phyloP scores from a whole-genome alignment of 2,888 invertebrate species.

The Folsomia manolachei region DNA sequence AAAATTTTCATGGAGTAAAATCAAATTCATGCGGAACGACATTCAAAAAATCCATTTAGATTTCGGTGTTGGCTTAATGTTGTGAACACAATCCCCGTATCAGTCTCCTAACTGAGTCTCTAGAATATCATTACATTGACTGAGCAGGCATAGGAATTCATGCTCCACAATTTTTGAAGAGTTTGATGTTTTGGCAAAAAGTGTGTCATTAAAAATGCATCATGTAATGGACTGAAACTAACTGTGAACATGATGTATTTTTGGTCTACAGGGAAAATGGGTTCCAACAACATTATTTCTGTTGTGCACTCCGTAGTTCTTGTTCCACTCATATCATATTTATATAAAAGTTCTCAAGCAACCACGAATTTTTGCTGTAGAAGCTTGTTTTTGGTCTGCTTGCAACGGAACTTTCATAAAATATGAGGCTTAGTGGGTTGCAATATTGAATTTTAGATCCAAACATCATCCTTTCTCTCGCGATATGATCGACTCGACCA shows the following conservation, averaged over 20 bases:
- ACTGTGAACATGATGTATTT: slow-evolving; percentile 6
- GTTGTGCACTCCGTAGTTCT: no score
- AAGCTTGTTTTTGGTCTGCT: neutral
- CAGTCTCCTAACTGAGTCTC: no score
- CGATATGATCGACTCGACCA: neutral
- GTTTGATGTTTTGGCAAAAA: slow-evolving; percentile 10
- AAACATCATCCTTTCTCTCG: neutral
- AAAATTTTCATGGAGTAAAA: no score
- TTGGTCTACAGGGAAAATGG: neutral
- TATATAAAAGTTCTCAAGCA: neutral
- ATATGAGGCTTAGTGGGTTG: neutral
- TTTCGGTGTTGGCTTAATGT: neutral
- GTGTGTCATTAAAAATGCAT: slow-evolving; percentile 17
- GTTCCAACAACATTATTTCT: no score
- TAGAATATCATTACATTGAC: no score
- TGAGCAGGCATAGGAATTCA: no score
- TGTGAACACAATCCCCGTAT: neutral
- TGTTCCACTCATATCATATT: neutral
- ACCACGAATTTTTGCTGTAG: neutral
- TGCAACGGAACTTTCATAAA: neutral
- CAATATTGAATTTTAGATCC: neutral
- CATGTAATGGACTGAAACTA: slow-evolving; percentile 7
- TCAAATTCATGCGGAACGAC: no score
- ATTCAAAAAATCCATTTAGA: neutral
- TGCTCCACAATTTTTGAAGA: neutral